Evolutionary conservation across 2,888 invertebrate genomes (phyloP).

Genomic region (Himalopsyche tibetana): DNA sequence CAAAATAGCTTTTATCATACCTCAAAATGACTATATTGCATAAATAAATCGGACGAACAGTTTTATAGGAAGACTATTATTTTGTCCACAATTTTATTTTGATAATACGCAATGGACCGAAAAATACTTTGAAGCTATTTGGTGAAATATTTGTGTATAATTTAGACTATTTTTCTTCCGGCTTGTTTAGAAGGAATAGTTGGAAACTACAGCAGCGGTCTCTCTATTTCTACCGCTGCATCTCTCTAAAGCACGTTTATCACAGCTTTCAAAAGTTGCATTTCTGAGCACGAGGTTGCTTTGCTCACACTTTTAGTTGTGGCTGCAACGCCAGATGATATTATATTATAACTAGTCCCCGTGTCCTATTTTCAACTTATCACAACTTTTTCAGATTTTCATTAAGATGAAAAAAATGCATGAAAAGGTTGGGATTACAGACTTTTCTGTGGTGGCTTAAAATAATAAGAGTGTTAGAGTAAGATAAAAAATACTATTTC

Average conservation of each 20-base stretch:
- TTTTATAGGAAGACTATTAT: too few relatives aligned
- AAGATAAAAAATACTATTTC: too few relatives aligned
- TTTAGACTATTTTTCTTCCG: too few relatives aligned
- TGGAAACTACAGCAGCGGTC: neutral
- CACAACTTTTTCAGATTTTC: slow-evolving; percentile 17
- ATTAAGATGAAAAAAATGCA: slow-evolving; percentile 4
- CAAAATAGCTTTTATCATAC: too few relatives aligned
- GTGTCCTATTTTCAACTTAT: slow-evolving; percentile 43
- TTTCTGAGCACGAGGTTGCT: slow-evolving; percentile 17
- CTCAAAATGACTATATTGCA: too few relatives aligned
- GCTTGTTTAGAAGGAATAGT: neutral
- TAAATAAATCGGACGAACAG: too few relatives aligned
- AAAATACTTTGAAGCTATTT: too few relatives aligned
- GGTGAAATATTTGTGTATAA: too few relatives aligned
- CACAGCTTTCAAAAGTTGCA: slow-evolving; percentile 51
- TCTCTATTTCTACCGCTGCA: neutral
- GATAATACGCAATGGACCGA: too few relatives aligned
- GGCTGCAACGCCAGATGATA: slow-evolving; percentile 34
- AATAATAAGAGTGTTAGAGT: neutral
- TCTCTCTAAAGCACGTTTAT: slow-evolving; percentile 45
- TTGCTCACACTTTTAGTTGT: slow-evolving; percentile 50
- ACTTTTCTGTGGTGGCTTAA: neutral
- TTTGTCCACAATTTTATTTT: too few relatives aligned
- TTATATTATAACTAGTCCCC: neutral
- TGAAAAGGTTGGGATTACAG: neutral